Evolutionary conservation across 2,113 vertebrate species (phyloP).

Genomic region (Epinephelus lanceolatus): DNA sequence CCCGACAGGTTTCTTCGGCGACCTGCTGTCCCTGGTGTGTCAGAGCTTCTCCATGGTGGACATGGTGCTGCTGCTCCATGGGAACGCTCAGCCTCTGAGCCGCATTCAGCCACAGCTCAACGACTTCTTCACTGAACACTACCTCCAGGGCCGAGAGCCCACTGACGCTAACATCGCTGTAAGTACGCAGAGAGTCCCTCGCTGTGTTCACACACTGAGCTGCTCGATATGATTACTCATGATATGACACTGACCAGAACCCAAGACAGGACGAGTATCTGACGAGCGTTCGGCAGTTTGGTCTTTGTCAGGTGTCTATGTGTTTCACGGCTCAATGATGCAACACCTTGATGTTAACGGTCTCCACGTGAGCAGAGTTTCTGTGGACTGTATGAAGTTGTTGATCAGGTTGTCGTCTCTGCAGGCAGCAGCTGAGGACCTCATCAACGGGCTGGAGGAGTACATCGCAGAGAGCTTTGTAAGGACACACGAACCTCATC

Average conservation of each 20-base stretch:
- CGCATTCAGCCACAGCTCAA: conserved; percentile 88
- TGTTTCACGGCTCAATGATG: neutral
- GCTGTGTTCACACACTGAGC: too few species aligned
- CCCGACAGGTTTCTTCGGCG: conserved; percentile 88
- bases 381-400: neutral
- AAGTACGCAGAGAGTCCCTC: conserved; percentile 8
- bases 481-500: conserved; percentile 61
- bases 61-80: conserved; percentile 90
- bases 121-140: conserved; percentile 88
- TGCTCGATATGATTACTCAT: too few species aligned
- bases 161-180: conserved; percentile 85
- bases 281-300: neutral
- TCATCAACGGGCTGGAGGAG: conserved; percentile 87
- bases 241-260: neutral
- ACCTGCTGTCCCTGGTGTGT: conserved; percentile 89
- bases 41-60: conserved; percentile 92
- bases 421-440: conserved; percentile 84
- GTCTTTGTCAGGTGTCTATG: neutral
- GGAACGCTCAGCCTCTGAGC: conserved; percentile 89
- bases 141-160: conserved; percentile 86
- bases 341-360: neutral
- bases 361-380: neutral
- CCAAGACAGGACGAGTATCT: neutral
- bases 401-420: neutral
- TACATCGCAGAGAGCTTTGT: conserved; percentile 91